Evolutionary conservation across 2,888 invertebrate species (phyloP).

Genomic region (Ypsolopha sequella): DNA sequence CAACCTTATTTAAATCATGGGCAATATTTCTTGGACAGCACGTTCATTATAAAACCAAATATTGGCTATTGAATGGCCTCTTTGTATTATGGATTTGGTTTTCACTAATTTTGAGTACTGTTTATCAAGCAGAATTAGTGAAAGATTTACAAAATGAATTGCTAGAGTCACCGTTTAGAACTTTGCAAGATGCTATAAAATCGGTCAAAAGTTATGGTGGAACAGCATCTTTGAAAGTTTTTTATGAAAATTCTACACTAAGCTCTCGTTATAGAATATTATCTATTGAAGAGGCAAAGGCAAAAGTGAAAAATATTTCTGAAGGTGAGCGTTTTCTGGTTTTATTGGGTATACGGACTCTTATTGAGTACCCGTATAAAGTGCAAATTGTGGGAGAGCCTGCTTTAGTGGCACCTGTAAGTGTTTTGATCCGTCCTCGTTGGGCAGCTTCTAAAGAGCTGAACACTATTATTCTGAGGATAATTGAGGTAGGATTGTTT

Average conservation of each 20-base stretch:
- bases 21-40: slow-evolving; percentile 35
- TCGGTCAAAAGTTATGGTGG: slow-evolving; percentile 30
- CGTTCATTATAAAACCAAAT: slow-evolving; percentile 22
- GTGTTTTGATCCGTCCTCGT: slow-evolving; percentile 32
- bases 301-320: slow-evolving; percentile 19
- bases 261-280: slow-evolving; percentile 18
- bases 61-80: slow-evolving; percentile 24
- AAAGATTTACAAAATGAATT: slow-evolving; percentile 25
- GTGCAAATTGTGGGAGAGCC: slow-evolving; percentile 28
- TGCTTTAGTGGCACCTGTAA: slow-evolving; percentile 17
- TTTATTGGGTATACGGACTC: slow-evolving; percentile 16
- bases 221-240: slow-evolving; percentile 15
- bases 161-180: slow-evolving; percentile 26
- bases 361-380: slow-evolving; percentile 13
- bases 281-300: slow-evolving; percentile 12
- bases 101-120: slow-evolving; percentile 34
- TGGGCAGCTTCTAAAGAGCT: slow-evolving; percentile 33
- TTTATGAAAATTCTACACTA: slow-evolving; percentile 23
- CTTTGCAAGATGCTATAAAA: slow-evolving; percentile 25
- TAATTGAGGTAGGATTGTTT: slow-evolving; percentile 28
- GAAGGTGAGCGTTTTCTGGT: slow-evolving; percentile 30
- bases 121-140: slow-evolving; percentile 35
- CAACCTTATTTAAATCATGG: slow-evolving; percentile 15
- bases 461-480: slow-evolving; percentile 13
- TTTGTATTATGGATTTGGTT: slow-evolving; percentile 43